Evolutionary conservation across 2,797 vertebrate genomes (phyloP), one percentile per base, ranked within the genome.

Genomic region (Crenuchus spilurus): DNA sequence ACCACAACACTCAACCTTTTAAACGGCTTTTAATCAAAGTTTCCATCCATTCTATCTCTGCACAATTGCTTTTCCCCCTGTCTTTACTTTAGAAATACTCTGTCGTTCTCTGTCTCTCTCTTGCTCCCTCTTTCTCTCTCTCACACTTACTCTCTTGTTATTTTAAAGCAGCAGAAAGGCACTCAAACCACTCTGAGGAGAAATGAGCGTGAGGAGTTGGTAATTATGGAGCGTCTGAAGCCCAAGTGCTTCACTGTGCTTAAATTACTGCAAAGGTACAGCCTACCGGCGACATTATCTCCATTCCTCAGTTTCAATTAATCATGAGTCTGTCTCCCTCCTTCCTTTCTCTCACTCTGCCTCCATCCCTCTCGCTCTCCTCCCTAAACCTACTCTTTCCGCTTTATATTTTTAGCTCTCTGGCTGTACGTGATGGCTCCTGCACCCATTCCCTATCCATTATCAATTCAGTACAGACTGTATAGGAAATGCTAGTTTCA

Each of bases 191-290:
- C 41, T 55, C 77, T 74, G 68, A 58, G 37, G 74, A 60, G 74
- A 75, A 78, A 75, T 57, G 80, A 70, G 78, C 67, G 20, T 68
- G 58, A 71, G 67, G 42, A 55, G 49, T 70, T 37, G 51, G 68
- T 85, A 89, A 88, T 90, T 88, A 87, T 84, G 72, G 70, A 79
- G 69, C 77, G 82, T 80, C 62, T 79, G 80, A 78, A 85, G 42
- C 77, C 77, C 76, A 84, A 80, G 83, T 44, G 73, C 81, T 87
- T 74, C 74, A 62, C 82, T 83, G 80, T 70, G 82, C 78, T 87
- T 74, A 62, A 76, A 75, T 74, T 76, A 76, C 78, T 44, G 70
- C 70, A 65, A 67, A 71, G 57, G 33, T 74, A 41, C 61, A 76
- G 73, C 58, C 78, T 68, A 63, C 41, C 4, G 52, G 60, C 73